A percentile compares a stretch with the other conserved stretches of the same genome.
phyloP scores from a whole-genome alignment of 2,888 invertebrate genomes.

The Eupithecia abbreviata region DNA sequence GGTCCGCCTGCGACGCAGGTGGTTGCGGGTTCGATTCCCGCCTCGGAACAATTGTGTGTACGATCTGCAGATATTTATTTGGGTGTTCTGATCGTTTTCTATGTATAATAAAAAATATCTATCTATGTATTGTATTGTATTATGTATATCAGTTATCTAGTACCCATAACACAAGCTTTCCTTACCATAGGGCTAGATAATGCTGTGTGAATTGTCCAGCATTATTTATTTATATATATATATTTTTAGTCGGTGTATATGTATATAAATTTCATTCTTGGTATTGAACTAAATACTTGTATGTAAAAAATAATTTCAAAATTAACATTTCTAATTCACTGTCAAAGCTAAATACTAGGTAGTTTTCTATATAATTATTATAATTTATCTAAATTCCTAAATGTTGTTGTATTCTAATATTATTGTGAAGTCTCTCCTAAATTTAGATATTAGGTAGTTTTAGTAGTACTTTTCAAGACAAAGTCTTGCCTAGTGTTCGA shows the following conservation, averaged over 20 bases:
- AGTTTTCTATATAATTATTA: neutral
- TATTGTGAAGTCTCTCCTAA: neutral
- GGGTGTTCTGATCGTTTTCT: too few relatives aligned
- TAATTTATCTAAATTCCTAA: neutral
- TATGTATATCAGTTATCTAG: too few relatives aligned
- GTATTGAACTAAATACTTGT: neutral
- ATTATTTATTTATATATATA: too few relatives aligned
- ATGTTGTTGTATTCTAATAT: constrained; percentile 6
- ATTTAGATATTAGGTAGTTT: neutral
- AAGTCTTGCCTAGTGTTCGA: constrained; percentile 31
- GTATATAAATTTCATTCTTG: neutral
- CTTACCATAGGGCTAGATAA: too few relatives aligned
- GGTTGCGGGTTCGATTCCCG: too few relatives aligned
- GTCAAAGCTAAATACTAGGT: neutral
- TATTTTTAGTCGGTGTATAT: constrained; percentile 1
- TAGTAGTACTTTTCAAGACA: constrained; percentile 18
- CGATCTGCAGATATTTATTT: too few relatives aligned
- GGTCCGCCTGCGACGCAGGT: too few relatives aligned
- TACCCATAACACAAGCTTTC: too few relatives aligned
- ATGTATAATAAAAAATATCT: too few relatives aligned
- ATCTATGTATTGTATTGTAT: too few relatives aligned
- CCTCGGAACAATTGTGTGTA: too few relatives aligned
- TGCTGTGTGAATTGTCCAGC: too few relatives aligned
- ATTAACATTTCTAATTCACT: neutral
- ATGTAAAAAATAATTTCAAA: neutral